Conservation (phyloP, 2,797 vertebrate genomes). For the Acanthiza pusilla region DNA sequence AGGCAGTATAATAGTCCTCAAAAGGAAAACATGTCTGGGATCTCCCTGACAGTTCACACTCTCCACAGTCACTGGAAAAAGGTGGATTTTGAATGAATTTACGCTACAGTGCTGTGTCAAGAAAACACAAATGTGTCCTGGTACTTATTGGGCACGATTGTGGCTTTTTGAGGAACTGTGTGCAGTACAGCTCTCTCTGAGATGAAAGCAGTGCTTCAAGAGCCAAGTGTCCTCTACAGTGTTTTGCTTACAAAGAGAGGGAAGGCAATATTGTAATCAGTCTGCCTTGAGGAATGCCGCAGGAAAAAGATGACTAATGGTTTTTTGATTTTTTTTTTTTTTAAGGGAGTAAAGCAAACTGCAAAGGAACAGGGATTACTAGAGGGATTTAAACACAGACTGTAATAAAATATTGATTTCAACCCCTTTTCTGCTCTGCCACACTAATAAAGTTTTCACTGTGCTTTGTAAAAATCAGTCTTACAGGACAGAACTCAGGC, state of each 20-base stretch:
- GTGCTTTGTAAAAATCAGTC: neutral
- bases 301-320: neutral
- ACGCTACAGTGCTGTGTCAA: neutral
- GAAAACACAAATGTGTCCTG: neutral
- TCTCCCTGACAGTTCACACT: neutral
- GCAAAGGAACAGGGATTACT: neutral
- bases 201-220: neutral
- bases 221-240: neutral
- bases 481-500: neutral
- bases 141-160: fast-evolving
- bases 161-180: neutral
- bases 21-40: neutral
- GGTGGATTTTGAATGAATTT: neutral
- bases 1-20: neutral
- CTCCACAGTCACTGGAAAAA: neutral
- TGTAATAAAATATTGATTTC: neutral
- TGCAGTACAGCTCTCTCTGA: neutral
- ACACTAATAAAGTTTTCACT: neutral
- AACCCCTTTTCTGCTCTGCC: neutral
- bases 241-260: neutral
- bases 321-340: neutral
- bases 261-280: neutral
- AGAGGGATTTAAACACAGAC: neutral
- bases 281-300: neutral
- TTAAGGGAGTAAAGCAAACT: neutral